These are phyloP conservation scores for Enteromius treurensis DNA, from an alignment of 2,797 vertebrate species.

Conservation along the genomic window DNA sequence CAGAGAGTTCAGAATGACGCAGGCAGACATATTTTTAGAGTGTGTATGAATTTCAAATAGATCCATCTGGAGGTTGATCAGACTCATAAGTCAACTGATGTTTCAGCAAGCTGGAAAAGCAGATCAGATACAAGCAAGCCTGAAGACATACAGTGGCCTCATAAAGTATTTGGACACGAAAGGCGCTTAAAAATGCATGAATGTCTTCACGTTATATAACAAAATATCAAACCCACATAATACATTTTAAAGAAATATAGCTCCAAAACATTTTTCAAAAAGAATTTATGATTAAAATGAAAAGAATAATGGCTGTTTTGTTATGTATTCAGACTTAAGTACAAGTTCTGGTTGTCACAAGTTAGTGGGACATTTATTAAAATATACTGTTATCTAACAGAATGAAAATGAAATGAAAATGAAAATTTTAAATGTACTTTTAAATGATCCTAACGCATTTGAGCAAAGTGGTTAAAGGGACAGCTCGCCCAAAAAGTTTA, in stretches of 20 bases:
- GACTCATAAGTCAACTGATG: conserved; percentile 48
- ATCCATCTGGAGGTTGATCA: conserved; percentile 57
- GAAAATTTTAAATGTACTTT: neutral
- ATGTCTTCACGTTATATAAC: conserved; percentile 9
- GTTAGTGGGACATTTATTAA: neutral
- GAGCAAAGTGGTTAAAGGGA: neutral
- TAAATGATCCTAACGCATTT: neutral
- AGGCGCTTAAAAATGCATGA: conserved; percentile 14
- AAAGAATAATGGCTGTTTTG: too few relatives aligned
- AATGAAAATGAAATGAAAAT: neutral
- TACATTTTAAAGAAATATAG: conserved; percentile 12
- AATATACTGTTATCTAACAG: neutral
- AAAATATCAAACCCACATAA: neutral
- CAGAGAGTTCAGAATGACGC: conserved; percentile 51
- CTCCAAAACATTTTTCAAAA: neutral
- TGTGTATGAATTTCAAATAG: conserved; percentile 57
- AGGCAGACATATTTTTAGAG: conserved; percentile 56
- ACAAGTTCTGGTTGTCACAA: neutral
- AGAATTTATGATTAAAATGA: neutral
- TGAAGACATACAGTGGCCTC: neutral
- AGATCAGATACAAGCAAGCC: conserved; percentile 14
- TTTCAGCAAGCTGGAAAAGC: conserved; percentile 25
- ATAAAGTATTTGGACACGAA: conserved; percentile 25
- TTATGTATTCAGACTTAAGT: neutral
- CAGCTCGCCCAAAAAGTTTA: neutral